Evolutionary conservation across 2,888 invertebrate species (phyloP).

Genomic region (Choristoneura rosaceana): DNA sequence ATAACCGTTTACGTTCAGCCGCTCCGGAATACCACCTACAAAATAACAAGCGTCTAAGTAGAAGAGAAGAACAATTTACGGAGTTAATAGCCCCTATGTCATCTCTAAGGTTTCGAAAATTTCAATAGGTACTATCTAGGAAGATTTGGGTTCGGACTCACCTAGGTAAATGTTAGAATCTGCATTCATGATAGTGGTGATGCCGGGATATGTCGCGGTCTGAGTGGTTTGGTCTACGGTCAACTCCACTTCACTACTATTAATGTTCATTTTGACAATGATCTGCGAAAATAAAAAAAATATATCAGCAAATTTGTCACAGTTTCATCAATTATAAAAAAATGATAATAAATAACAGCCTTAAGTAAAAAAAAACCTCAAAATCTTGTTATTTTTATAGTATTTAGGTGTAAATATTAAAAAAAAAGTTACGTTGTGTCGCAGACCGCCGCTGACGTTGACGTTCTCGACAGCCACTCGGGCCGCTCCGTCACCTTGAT

Average conservation of each 20-base stretch:
- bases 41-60: neutral
- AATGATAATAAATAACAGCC: neutral
- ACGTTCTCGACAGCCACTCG: conserved; percentile 86
- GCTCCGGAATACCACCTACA: conserved; percentile 94
- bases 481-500: conserved; percentile 93
- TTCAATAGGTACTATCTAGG: neutral
- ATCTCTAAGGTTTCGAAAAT: neutral
- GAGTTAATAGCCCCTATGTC: neutral
- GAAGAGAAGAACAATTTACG: neutral
- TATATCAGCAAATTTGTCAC: neutral
- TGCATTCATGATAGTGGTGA: conserved; percentile 88
- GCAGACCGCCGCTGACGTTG: conserved; percentile 91
- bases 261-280: conserved; percentile 87
- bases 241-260: conserved; percentile 87
- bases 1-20: conserved; percentile 87
- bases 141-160: conserved; percentile 58
- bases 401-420: too few relatives aligned
- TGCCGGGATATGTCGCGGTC: conserved; percentile 86
- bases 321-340: neutral
- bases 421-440: conserved; percentile 83
- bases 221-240: conserved; percentile 89
- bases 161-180: conserved; percentile 94
- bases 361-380: too few relatives aligned
- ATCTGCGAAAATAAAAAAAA: conserved; percentile 80
- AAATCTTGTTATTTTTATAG: too few relatives aligned